phyloP scores from a whole-genome alignment of 2,113 vertebrate species.

The Hippoglossus stenolepis region DNA sequence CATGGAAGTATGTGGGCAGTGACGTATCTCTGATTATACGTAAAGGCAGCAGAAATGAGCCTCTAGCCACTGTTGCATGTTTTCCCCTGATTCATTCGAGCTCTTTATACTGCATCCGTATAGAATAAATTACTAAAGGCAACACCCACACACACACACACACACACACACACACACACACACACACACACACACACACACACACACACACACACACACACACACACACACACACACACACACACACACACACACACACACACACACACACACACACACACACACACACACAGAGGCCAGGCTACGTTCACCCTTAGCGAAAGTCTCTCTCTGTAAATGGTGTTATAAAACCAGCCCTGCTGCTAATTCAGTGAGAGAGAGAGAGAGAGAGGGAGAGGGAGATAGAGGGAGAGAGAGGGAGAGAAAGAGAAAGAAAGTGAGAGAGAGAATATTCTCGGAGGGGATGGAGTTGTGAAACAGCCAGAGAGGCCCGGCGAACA shows the following conservation, averaged over 20 bases:
- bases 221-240: constrained; percentile 12
- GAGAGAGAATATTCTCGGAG: constrained; percentile 59
- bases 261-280: constrained; percentile 4
- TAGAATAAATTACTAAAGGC: constrained; percentile 9
- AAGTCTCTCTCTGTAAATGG: constrained; percentile 47
- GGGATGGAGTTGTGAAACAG: constrained; percentile 34
- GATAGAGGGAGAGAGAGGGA: constrained; percentile 54
- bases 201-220: constrained; percentile 12
- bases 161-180: constrained; percentile 17
- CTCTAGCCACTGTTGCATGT: background rate
- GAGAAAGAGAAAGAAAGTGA: constrained; percentile 56
- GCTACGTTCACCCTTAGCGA: background rate
- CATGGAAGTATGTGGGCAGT: background rate
- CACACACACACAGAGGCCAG: background rate
- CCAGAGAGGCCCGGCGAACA: constrained; percentile 56
- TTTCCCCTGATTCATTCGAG: background rate
- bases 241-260: constrained; percentile 12
- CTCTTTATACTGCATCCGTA: background rate
- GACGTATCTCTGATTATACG: background rate
- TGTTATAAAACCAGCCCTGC: constrained; percentile 70
- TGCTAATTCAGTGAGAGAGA: constrained; percentile 66
- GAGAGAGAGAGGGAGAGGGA: constrained; percentile 50
- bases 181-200: constrained; percentile 12
- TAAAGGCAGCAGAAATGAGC: background rate
- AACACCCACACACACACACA: constrained; percentile 19